Conservation (phyloP, 1,140 invertebrate species). For the Sitobion miscanthi region DNA sequence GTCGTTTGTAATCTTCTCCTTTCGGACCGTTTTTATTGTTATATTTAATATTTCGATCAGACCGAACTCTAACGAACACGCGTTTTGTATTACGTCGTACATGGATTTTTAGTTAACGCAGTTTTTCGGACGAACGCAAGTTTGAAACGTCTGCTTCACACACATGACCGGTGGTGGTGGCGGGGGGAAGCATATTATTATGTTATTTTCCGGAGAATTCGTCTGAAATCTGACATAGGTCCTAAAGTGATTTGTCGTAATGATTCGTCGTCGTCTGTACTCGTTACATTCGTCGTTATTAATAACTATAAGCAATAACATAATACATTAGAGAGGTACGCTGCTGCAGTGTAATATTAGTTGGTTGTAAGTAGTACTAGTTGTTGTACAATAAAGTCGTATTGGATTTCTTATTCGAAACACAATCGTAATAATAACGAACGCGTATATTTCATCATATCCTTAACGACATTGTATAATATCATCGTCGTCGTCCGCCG, state of each 20-base stretch:
- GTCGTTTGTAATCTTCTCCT: neutral
- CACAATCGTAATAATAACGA: conserved; percentile 5
- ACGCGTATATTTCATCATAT: neutral
- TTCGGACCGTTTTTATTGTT: neutral
- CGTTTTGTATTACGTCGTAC: neutral
- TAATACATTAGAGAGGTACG: neutral
- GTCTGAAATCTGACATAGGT: neutral
- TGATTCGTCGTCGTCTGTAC: neutral
- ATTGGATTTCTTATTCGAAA: conserved; percentile 26
- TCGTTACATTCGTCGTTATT: neutral
- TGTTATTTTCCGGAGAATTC: neutral
- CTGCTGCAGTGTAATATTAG: neutral
- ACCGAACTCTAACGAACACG: neutral
- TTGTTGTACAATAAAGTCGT: neutral
- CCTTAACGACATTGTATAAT: conserved; percentile 1
- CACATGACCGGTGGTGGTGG: neutral
- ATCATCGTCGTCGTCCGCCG: neutral
- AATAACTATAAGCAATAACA: neutral
- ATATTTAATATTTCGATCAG: neutral
- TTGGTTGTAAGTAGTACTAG: neutral
- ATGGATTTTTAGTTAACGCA: neutral
- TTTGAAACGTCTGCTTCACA: neutral
- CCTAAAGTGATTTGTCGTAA: neutral
- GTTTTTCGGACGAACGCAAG: neutral
- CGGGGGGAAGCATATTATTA: neutral